Evolutionary conservation across 1,140 invertebrate species (phyloP), one percentile per base, ranked within the genome.

Genomic region (Ceratina australensis): DNA sequence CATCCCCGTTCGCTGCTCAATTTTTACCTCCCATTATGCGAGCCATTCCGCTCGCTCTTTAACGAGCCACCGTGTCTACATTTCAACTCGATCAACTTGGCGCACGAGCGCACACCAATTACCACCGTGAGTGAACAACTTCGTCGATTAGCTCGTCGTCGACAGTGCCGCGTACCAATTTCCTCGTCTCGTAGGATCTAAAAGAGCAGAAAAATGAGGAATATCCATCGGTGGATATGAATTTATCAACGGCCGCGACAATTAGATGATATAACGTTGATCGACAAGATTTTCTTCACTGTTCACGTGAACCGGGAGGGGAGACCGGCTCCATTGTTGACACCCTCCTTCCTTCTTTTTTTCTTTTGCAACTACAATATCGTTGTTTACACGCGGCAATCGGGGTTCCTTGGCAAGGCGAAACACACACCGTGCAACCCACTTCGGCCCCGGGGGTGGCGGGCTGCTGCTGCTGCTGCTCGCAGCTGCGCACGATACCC

Each of bases 401-500:
- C 59, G 64, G 56, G 52, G 78, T 84, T 84, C 72, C 77, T 86
- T 83, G 83, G 67, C 81, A 80, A 67, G 22, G 57, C 56, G 71
- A 71, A 52, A 68, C 64, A 71, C 80, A 79, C 61, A 57, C 54
- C 59, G 71, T 54, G 52, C 52, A 75, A 76, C 76, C 83, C 80
- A 73, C 78, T 77, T 73, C 64, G 71, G 60, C 78, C 81, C 33
- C 33, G 33, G 33, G 33, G 33, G 33, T 42, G 33, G 33, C 33
- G 33, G 33, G 33, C 33, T n/a, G n/a, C n/a, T n/a, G n/a, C n/a
- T n/a, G 69, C 26, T 49, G 33, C 22, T 20, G 13, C 75, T 67
- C 74, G 83, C 81, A 81, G 78, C 77, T 87, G 80, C 84, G 80
- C 80, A 76, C 87, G 80, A 89, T 89, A 89, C 78, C 85, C 87